Percentiles rank a stretch among this genome's conserved stretches.
Evolutionary conservation across 1,140 invertebrate species (phyloP).

Genomic region (Eriosoma lanigerum): DNA sequence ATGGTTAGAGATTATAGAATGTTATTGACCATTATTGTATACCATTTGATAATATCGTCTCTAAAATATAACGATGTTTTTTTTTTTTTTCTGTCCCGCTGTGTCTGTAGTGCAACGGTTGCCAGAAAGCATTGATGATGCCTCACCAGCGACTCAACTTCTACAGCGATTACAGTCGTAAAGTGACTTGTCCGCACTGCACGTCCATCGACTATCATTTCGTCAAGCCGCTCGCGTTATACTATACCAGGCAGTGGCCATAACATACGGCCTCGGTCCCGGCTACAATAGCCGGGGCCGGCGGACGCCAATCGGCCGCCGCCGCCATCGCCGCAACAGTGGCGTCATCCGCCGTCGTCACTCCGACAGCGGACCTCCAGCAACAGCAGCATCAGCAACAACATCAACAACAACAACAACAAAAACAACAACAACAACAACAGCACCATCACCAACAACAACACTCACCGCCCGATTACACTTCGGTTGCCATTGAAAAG

Average conservation of each 20-base stretch:
- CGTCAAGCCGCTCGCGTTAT: slow-evolving; percentile 81
- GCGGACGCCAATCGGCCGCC: slow-evolving; percentile 53
- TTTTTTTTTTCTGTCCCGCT: not conserved
- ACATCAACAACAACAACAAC: not conserved
- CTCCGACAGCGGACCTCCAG: not conserved
- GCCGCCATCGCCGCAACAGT: not conserved
- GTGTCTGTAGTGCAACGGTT: slow-evolving; percentile 77
- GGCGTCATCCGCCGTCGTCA: not conserved
- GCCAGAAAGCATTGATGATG: slow-evolving; percentile 81
- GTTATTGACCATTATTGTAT: no score
- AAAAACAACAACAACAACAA: not conserved
- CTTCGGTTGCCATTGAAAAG: slow-evolving; percentile 48
- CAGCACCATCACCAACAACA: slow-evolving; percentile 20
- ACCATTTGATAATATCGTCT: no score
- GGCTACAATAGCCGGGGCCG: slow-evolving; percentile 52
- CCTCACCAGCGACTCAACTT: slow-evolving; percentile 84
- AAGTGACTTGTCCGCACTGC: slow-evolving; percentile 88
- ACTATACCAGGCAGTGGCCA: slow-evolving; percentile 81
- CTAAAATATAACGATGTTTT: no score
- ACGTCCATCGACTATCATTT: slow-evolving; percentile 88
- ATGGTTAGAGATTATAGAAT: no score
- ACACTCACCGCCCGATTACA: slow-evolving; percentile 44
- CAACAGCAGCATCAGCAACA: not conserved
- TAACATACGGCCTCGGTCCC: slow-evolving; percentile 75
- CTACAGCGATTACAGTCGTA: slow-evolving; percentile 94